phyloP scores from a whole-genome alignment of 2,888 invertebrate species.

The Drosophila nr. perissopoda region DNA sequence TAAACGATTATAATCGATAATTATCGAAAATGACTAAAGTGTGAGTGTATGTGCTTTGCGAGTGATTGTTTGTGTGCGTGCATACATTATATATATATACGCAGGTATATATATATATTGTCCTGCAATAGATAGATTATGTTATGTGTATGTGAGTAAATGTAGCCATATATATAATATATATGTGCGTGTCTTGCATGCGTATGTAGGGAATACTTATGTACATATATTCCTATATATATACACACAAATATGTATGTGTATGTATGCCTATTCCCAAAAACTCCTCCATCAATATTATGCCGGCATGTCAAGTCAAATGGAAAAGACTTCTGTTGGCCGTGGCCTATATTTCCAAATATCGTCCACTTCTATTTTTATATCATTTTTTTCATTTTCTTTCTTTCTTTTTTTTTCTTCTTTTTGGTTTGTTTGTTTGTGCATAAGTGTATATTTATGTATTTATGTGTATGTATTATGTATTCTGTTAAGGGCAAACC shows the following conservation, averaged over 20 bases:
- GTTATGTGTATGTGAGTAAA: constrained; percentile 8
- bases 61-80: constrained; percentile 19
- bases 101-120: constrained; percentile 3
- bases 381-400: constrained; percentile 12
- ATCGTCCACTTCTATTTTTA: constrained; percentile 50
- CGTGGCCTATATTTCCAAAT: constrained; percentile 21
- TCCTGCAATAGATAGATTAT: constrained; percentile 1
- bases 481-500: constrained; percentile 25
- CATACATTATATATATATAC: not conserved
- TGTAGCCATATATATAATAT: constrained; percentile 18
- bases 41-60: constrained; percentile 1
- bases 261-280: not conserved
- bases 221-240: constrained; percentile 7
- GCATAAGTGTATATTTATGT: constrained; percentile 52
- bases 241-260: constrained; percentile 9
- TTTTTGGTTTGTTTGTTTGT: constrained; percentile 17
- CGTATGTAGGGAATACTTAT: not conserved
- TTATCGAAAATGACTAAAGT: constrained; percentile 21
- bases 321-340: not conserved
- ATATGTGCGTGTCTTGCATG: constrained; percentile 1
- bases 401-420: not conserved
- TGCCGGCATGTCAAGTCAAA: constrained; percentile 23
- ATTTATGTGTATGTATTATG: constrained; percentile 14
- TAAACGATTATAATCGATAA: constrained; percentile 27
- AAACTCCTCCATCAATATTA: constrained; percentile 12